Percentiles rank a stretch among this genome's conserved stretches.
Evolutionary conservation across 1,140 invertebrate species (phyloP).

Genomic region (Tetramorium parvispinum): DNA sequence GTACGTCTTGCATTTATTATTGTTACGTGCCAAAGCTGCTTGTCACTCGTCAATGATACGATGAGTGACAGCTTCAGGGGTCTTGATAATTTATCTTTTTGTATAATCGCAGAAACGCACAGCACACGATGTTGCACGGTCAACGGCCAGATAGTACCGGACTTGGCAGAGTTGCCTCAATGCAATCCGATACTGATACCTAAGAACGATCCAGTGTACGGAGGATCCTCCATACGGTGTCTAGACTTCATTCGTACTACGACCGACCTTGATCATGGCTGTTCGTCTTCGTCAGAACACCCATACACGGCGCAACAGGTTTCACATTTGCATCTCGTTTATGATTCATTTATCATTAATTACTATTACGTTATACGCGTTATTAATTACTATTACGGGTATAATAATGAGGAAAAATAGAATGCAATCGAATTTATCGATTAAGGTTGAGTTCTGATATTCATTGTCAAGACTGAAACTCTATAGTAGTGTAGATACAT

Average conservation of each 20-base stretch:
- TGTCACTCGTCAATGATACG: background rate
- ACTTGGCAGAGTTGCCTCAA: conserved; percentile 78
- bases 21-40: background rate
- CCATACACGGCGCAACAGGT: conserved; percentile 90
- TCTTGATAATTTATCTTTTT: background rate
- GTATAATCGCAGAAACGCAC: conserved; percentile 87
- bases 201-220: conserved; percentile 92
- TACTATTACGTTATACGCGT: background rate
- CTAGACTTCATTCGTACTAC: conserved; percentile 94
- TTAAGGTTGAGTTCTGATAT: too few species aligned
- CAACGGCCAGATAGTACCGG: conserved; percentile 86
- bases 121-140: conserved; percentile 89
- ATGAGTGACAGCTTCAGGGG: background rate
- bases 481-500: too few species aligned
- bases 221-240: conserved; percentile 89
- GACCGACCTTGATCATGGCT: conserved; percentile 89
- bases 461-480: too few species aligned
- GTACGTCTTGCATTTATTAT: conserved; percentile 85
- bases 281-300: conserved; percentile 84
- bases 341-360: conserved; percentile 16
- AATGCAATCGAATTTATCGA: background rate
- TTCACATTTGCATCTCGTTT: conserved; percentile 36
- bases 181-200: conserved; percentile 96
- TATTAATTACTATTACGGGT: too few species aligned
- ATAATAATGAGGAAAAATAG: background rate